Conservation (phyloP, 2,113 vertebrate genomes). For the Sebastes fasciatus region DNA sequence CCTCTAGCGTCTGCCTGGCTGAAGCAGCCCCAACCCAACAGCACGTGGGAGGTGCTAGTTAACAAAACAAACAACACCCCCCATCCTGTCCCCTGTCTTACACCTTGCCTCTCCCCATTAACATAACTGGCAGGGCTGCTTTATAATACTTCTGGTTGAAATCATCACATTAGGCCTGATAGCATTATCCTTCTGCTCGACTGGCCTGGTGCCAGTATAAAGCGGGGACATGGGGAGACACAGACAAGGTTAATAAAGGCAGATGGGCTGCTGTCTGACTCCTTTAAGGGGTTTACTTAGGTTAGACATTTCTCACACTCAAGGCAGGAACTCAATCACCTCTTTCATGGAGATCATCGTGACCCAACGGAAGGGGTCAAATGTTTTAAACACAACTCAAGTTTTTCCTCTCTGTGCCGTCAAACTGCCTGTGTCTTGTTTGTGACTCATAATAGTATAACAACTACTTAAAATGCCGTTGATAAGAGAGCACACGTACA, state of each 20-base stretch:
- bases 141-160: slow-evolving; percentile 66
- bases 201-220: slow-evolving; percentile 62
- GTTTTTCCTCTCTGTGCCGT: background rate
- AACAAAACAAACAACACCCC: slow-evolving; percentile 70
- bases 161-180: slow-evolving; percentile 67
- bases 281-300: slow-evolving; percentile 12
- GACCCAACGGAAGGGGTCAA: slow-evolving; percentile 28
- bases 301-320: slow-evolving; percentile 31
- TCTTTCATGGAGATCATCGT: slow-evolving; percentile 27
- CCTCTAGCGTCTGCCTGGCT: slow-evolving; percentile 55
- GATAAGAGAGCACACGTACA: slow-evolving; percentile 37
- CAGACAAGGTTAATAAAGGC: slow-evolving; percentile 73
- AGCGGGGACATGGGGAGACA: slow-evolving; percentile 45
- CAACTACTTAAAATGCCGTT: slow-evolving; percentile 20
- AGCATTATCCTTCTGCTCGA: slow-evolving; percentile 56
- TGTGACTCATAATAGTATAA: slow-evolving; percentile 6
- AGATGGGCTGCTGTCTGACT: slow-evolving; percentile 54
- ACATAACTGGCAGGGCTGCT: slow-evolving; percentile 61
- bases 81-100: slow-evolving; percentile 37
- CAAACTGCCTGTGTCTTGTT: slow-evolving; percentile 11
- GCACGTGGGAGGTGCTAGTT: slow-evolving; percentile 69
- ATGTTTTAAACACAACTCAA: slow-evolving; percentile 20
- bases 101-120: slow-evolving; percentile 67
- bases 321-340: background rate
- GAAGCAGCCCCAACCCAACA: slow-evolving; percentile 57